Conservation (phyloP, 2,888 invertebrate species). For the Euplagia quadripunctaria region DNA sequence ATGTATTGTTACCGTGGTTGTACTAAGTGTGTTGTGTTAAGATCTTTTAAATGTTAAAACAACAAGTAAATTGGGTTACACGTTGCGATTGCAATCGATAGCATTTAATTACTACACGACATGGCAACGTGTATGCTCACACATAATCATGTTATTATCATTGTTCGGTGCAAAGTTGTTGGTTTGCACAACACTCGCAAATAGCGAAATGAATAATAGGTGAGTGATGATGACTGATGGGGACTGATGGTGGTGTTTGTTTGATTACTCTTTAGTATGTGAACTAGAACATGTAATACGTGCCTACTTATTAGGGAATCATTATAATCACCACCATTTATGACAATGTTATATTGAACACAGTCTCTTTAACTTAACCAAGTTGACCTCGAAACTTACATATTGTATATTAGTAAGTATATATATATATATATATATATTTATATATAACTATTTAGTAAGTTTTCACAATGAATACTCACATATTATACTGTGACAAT, state of each 20-base stretch:
- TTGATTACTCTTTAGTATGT: conserved; percentile 20
- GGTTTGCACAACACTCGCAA: conserved; percentile 42
- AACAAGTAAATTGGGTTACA: conserved; percentile 62
- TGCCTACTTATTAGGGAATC: not conserved
- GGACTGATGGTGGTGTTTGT: conserved; percentile 22
- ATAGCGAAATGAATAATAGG: conserved; percentile 30
- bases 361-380: conserved; percentile 3
- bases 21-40: not conserved
- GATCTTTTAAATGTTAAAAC: conserved; percentile 31
- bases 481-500: conserved; percentile 44
- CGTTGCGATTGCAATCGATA: conserved; percentile 56
- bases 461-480: conserved; percentile 48
- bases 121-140: conserved; percentile 34
- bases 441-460: not conserved
- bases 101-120: conserved; percentile 55
- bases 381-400: conserved; percentile 26
- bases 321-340: not conserved
- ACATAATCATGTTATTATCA: conserved; percentile 46
- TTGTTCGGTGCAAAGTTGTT: conserved; percentile 42
- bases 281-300: conserved; percentile 5
- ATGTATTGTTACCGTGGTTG: not conserved
- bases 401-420: conserved; percentile 2
- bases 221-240: conserved; percentile 11
- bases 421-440: no score
- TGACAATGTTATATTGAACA: not conserved